These are phyloP conservation scores for Oenanthe melanoleuca DNA, from an alignment of 2,113 vertebrate genomes.

Conservation along the genomic window DNA sequence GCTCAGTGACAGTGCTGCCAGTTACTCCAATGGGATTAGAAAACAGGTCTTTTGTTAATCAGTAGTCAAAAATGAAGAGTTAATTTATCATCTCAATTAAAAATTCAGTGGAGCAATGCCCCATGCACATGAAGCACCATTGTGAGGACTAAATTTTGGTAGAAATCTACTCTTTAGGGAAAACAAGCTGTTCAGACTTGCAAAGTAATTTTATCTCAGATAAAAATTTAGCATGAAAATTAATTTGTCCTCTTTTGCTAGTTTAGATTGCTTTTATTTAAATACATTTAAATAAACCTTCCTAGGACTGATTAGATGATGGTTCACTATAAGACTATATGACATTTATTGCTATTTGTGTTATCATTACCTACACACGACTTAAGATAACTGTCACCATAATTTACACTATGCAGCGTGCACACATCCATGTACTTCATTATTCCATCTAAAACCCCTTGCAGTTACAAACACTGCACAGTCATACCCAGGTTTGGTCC, in stretches of 20 bases:
- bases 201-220: background rate
- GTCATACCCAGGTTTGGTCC: background rate
- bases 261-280: slow-evolving; percentile 43
- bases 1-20: background rate
- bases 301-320: slow-evolving; percentile 60
- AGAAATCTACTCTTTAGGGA: slow-evolving; percentile 1
- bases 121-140: background rate
- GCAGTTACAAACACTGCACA: background rate
- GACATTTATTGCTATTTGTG: slow-evolving; percentile 60
- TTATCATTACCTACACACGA: slow-evolving; percentile 34
- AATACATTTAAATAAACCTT: slow-evolving; percentile 61
- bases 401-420: background rate
- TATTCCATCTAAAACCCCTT: background rate
- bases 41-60: background rate
- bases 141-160: background rate
- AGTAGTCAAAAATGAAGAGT: background rate
- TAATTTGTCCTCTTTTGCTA: slow-evolving; percentile 43
- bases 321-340: slow-evolving; percentile 37
- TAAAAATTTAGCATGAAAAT: background rate
- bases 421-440: background rate
- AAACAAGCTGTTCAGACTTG: background rate
- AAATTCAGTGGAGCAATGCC: background rate
- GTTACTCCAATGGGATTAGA: background rate
- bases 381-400: slow-evolving; percentile 53
- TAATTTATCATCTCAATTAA: background rate